phyloP scores from a whole-genome alignment of 2,113 vertebrate genomes.

The Pycnonotus jocosus region DNA sequence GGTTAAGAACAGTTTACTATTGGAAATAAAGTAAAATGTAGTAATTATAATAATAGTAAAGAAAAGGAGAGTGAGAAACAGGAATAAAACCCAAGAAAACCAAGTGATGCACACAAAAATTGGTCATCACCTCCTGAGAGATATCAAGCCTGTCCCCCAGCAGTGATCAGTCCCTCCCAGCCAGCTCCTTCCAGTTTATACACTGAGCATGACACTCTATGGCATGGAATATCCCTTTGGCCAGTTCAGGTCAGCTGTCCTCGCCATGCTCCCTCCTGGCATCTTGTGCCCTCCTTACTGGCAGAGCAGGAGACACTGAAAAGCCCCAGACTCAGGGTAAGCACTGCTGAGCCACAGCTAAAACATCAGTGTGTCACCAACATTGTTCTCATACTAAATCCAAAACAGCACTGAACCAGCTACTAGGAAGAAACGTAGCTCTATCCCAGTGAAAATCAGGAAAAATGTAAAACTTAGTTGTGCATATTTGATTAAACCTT shows the following conservation, averaged over 20 bases:
- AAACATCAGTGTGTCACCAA: not conserved
- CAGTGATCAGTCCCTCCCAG: not conserved
- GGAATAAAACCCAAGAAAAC: not conserved
- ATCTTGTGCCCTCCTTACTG: not conserved
- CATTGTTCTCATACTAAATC: not conserved
- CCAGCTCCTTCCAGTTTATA: not conserved
- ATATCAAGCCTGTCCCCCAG: not conserved
- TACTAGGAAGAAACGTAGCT: not conserved
- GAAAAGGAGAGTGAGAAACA: not conserved
- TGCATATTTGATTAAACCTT: constrained; percentile 5
- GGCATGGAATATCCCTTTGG: not conserved
- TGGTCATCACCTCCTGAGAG: not conserved
- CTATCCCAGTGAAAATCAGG: not conserved
- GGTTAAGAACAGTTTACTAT: not conserved
- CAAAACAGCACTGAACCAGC: not conserved
- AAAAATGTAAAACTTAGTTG: not conserved
- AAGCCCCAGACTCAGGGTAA: accelerated
- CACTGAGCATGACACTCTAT: not conserved
- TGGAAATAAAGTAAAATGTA: not conserved
- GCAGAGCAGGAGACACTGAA: accelerated
- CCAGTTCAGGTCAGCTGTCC: not conserved
- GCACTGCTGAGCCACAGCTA: not conserved
- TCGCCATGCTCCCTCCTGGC: not conserved
- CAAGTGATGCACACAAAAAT: not conserved
- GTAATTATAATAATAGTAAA: not conserved